phyloP scores from a whole-genome alignment of 2,797 vertebrate species.

The Pelodytes ibericus region DNA sequence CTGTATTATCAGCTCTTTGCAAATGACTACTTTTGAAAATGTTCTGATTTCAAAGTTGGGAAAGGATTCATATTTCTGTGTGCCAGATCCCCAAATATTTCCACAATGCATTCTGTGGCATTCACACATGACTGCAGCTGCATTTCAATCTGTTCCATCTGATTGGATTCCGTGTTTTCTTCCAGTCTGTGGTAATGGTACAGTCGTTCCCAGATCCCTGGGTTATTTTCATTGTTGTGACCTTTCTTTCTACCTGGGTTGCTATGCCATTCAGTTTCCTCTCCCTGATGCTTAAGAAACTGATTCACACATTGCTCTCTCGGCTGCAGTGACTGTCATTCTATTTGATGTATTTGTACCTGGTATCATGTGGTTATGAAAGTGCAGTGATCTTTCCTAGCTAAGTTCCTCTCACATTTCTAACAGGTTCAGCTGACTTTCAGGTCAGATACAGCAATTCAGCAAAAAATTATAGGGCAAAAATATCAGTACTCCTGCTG shows the following conservation, averaged over 20 bases:
- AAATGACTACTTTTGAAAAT: conserved; percentile 53
- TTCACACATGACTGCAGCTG: conserved; percentile 60
- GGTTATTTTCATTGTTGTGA: conserved; percentile 68
- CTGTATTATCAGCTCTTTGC: conserved; percentile 51
- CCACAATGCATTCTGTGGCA: conserved; percentile 56
- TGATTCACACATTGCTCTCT: conserved; percentile 38
- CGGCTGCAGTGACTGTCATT: conserved; percentile 42
- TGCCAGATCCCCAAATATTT: conserved; percentile 58
- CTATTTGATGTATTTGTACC: conserved; percentile 58
- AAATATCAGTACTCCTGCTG: conserved; percentile 20
- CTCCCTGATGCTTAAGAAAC: conserved; percentile 54
- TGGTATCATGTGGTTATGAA: conserved; percentile 47
- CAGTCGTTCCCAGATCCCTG: conserved; percentile 61
- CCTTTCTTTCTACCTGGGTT: conserved; percentile 64
- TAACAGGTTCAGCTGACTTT: conserved; percentile 47
- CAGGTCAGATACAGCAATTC: conserved; percentile 57
- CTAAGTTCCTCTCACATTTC: conserved; percentile 44
- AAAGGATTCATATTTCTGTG: conserved; percentile 36
- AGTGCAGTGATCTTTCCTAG: conserved; percentile 57
- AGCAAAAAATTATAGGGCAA: conserved; percentile 43
- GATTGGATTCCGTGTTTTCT: conserved; percentile 64
- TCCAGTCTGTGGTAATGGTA: conserved; percentile 60
- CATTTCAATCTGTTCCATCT: conserved; percentile 61
- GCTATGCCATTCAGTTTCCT: conserved; percentile 56
- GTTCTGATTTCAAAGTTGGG: conserved; percentile 11